Evolutionary conservation across 2,113 vertebrate species (phyloP).

Genomic region (Notarius lentiginosus): DNA sequence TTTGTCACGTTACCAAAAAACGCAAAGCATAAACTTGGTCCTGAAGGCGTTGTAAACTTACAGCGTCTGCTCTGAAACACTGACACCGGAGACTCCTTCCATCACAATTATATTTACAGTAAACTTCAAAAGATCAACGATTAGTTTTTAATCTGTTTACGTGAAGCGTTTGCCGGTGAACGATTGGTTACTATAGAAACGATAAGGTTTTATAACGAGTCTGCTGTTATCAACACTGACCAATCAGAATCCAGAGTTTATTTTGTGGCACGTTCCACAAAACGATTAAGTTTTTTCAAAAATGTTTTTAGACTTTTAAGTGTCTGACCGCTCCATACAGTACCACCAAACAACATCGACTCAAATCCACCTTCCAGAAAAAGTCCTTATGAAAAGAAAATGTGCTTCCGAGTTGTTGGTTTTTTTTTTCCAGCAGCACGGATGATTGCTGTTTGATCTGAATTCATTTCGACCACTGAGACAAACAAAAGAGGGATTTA

Average conservation of each 20-base stretch:
- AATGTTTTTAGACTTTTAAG: not conserved
- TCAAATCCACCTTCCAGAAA: not conserved
- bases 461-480: not conserved
- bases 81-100: not conserved
- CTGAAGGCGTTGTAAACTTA: not conserved
- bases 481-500: conserved; percentile 15
- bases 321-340: not conserved
- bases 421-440: not conserved
- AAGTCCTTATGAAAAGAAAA: not conserved
- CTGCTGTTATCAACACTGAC: not conserved
- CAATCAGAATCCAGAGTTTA: not conserved
- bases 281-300: too few relatives aligned
- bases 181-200: not conserved
- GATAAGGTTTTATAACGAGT: not conserved
- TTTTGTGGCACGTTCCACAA: too few relatives aligned
- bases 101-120: not conserved
- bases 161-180: not conserved
- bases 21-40: not conserved
- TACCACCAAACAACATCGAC: not conserved
- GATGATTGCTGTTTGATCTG: not conserved
- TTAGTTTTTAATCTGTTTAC: not conserved
- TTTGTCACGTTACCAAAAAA: too few relatives aligned
- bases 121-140: not conserved
- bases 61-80: not conserved
- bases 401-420: not conserved